Evolutionary conservation across 2,113 vertebrate genomes (phyloP), one percentile per base, ranked within the genome.

Genomic region (Dicaeum eximium): DNA sequence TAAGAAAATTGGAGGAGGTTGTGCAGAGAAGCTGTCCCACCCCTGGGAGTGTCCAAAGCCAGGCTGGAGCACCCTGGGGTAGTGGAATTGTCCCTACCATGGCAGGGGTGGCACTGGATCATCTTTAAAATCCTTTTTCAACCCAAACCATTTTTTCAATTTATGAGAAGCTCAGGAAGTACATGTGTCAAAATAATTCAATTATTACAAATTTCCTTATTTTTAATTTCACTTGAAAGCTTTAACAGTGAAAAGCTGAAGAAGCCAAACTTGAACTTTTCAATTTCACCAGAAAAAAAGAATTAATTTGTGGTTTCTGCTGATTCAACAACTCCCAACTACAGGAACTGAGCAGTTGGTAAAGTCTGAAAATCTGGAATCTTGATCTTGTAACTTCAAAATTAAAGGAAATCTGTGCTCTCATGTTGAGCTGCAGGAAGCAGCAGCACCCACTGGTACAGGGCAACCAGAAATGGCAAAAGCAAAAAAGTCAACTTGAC

Each of bases 281-380:
- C 57, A 75, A 7, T 37, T 75, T 60, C 24, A 25, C 1, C 5
- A 67, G 8, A 17, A 85, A 42, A 27, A 27, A 10, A 30, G 1
- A 35, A 15, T 7, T 13, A 0, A 61, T 25, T 28, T 51, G 7
- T 23, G n/a, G 4, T 30, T 67, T 54, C 16, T 79, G 61, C 21
- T 15, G n/a, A 86, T 38, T 40, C 60, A 40, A 54, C 45, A 86
- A 35, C 33, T 20, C 62, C 73, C 44, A 24, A 4, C 27, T 11
- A 4, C 19, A 35, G 18, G 2, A 42, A 28, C 11, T 2, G 22
- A 3, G 15, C 8, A n/a, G n/a, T 50, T 4, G 2, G 45, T 1
- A 7, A 67, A 57, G 14, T 11, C 54, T 45, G 15, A 33, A 78
- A 69, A 10, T n/a, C 15, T 78, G 84, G 38, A 61, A 30, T 61